Base-by-base conservation (phyloP, 37 sponge, comb jelly and placozoan genomes). In the Chondrilla cf. caribensis region DNA sequence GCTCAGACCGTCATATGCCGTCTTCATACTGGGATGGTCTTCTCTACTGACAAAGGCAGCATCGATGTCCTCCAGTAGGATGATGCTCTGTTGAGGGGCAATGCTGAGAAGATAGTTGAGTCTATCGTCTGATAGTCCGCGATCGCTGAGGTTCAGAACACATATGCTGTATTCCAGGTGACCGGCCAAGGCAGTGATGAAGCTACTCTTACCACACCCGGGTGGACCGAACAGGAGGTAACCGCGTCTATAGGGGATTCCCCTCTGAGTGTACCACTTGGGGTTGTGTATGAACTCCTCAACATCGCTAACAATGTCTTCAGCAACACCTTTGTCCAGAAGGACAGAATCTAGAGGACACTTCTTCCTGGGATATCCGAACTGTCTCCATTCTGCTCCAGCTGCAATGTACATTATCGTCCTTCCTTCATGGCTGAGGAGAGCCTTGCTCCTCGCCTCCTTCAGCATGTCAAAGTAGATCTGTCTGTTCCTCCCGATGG, bases 131-230 rank as follows among this genome's bases (percentile, higher is more conserved):
- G 96, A 84, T 37, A 92, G 82, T 6, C 86, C 87, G 24, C 90
- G 51, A 25, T 92, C 91, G 82, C 92, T 91, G 60, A 95, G 83
- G 82, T 87, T 92, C 47, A 95, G 67, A 19, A 95, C 82, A 90
- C 93, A 96, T 7, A 96, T 96, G 58, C 90, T 90, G 65, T 93
- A 93, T 25, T 90, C 96, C 64, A 93, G 85, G 24, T 90, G 90
- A 17, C 93, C 96, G 42, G 95, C 87, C 36, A 90, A 76, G 25
- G 89, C 84, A 31, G 85, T 93, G 44, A 96, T 93, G 81, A 96
- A 96, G 47, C 96, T 96, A 80, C 90, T 96, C 78, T 96, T 96
- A 2, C 96, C 96, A 81, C 93, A 93, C 0, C 96, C 96, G 28
- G 96, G 96, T 17, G 94, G 93, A 3, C 96, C 96, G 67, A 93